Conservation (phyloP, 53 echinoderm and acorn worm species). For the Holothuria scabra region DNA sequence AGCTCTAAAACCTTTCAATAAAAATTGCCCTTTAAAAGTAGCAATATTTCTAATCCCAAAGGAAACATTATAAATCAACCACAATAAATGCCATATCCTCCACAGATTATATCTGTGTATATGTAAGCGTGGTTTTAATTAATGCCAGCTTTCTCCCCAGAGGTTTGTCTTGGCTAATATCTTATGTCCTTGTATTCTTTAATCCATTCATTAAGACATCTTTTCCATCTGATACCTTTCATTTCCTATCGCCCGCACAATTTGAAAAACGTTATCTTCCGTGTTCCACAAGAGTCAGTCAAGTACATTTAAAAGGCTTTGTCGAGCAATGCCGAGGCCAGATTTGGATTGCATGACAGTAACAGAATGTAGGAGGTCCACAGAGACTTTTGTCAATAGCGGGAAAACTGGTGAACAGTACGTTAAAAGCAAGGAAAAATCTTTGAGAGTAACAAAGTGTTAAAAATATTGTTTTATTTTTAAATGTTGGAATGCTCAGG, state of each 20-base stretch:
- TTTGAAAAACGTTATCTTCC: slow-evolving; percentile 19
- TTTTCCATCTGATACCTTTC: slow-evolving; percentile 29
- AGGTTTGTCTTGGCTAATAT: slow-evolving; percentile 39
- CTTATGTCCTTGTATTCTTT: slow-evolving; percentile 45
- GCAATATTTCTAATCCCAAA: slow-evolving; percentile 27
- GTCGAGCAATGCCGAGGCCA: slow-evolving; percentile 4
- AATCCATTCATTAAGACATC: slow-evolving; percentile 43
- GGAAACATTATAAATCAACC: slow-evolving; percentile 18
- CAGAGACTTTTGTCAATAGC: too few relatives aligned
- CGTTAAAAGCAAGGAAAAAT: too few relatives aligned
- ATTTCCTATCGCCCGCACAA: slow-evolving; percentile 27
- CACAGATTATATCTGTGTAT: slow-evolving; percentile 4
- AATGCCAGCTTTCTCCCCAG: slow-evolving; percentile 37
- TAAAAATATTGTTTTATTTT: too few relatives aligned
- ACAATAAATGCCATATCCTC: neutral
- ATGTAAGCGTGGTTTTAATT: slow-evolving; percentile 31
- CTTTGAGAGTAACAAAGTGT: too few relatives aligned
- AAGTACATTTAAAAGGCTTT: slow-evolving; percentile 34
- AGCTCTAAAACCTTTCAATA: neutral
- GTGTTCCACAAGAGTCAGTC: slow-evolving; percentile 13
- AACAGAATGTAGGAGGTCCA: too few relatives aligned
- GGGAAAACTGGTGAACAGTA: too few relatives aligned
- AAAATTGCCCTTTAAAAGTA: neutral
- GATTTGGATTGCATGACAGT: too few relatives aligned
- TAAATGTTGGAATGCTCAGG: too few relatives aligned